Evolutionary conservation across 2,888 invertebrate genomes (phyloP).

Genomic region (Zaprionus lineosus): DNA sequence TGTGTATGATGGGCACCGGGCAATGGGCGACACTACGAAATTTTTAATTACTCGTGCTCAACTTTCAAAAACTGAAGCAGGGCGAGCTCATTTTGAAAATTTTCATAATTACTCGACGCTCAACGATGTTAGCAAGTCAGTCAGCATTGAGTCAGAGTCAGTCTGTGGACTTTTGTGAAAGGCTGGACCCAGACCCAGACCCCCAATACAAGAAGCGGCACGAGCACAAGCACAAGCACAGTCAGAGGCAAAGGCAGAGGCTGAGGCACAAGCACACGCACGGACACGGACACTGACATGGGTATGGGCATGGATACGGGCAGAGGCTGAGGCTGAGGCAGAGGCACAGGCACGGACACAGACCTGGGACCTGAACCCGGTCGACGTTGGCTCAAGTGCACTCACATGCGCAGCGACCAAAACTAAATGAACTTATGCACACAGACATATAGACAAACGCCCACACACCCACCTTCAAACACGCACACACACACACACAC

Average conservation of each 20-base stretch:
- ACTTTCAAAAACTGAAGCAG: conserved; percentile 62
- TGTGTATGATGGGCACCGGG: too few relatives aligned
- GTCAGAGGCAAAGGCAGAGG: too few relatives aligned
- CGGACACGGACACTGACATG: background rate
- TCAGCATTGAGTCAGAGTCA: conserved; percentile 25
- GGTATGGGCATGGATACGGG: background rate
- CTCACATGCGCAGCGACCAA: conserved; percentile 72
- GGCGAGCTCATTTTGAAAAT: conserved; percentile 70
- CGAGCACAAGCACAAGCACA: too few relatives aligned
- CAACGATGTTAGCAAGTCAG: conserved; percentile 52
- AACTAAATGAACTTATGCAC: conserved; percentile 62
- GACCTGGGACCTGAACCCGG: conserved; percentile 22
- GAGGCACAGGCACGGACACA: background rate
- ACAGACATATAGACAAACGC: conserved; percentile 18
- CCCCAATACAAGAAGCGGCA: too few relatives aligned
- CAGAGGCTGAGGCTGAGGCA: background rate
- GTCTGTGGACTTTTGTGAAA: conserved; percentile 14
- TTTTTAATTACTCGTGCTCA: conserved; percentile 73
- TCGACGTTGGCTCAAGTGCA: conserved; percentile 59
- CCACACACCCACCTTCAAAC: conserved; percentile 7
- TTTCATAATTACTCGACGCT: conserved; percentile 62
- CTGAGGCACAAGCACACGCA: too few relatives aligned
- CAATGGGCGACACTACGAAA: conserved; percentile 62
- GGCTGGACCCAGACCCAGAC: conserved; percentile 32
- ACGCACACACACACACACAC: conserved; percentile 5